Evolutionary conservation across 2,888 invertebrate species (phyloP).

Genomic region (Eilema depressum): DNA sequence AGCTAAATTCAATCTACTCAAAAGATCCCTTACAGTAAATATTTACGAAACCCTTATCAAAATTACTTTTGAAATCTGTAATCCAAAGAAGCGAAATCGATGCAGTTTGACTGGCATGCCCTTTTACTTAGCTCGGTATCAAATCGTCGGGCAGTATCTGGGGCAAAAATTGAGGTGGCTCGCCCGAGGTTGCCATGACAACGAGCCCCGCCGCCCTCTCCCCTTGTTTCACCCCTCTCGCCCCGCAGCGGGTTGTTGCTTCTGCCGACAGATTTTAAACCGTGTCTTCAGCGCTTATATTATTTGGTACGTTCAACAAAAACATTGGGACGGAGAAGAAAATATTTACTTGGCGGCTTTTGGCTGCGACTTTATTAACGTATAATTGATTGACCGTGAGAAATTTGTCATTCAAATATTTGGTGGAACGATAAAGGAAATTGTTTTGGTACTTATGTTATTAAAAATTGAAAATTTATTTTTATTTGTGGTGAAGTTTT

Average conservation of each 20-base stretch:
- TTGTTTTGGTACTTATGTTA: background rate
- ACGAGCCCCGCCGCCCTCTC: constrained; percentile 53
- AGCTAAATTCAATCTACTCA: constrained; percentile 3
- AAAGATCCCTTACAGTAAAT: constrained; percentile 1
- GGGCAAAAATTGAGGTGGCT: constrained; percentile 76
- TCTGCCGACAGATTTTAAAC: constrained; percentile 34
- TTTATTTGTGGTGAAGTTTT: background rate
- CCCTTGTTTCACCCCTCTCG: constrained; percentile 32
- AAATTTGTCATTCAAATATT: constrained; percentile 6
- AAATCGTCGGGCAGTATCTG: constrained; percentile 66
- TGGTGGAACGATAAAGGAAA: background rate
- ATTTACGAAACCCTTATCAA: constrained; percentile 10
- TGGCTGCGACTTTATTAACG: constrained; percentile 1
- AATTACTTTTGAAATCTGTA: constrained; percentile 5
- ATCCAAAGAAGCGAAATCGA: constrained; percentile 30
- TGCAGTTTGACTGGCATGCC: constrained; percentile 46
- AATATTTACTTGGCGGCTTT: constrained; percentile 11
- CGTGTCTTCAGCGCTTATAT: constrained; percentile 17
- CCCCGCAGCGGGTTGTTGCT: constrained; percentile 52
- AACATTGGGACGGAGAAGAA: constrained; percentile 9
- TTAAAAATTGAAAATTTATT: background rate
- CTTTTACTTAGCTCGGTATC: constrained; percentile 59
- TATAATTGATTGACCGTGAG: background rate
- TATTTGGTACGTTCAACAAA: constrained; percentile 16
- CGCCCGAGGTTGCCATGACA: constrained; percentile 62